Conservation (phyloP, 2,888 invertebrate genomes). For the Biston stratarius region DNA sequence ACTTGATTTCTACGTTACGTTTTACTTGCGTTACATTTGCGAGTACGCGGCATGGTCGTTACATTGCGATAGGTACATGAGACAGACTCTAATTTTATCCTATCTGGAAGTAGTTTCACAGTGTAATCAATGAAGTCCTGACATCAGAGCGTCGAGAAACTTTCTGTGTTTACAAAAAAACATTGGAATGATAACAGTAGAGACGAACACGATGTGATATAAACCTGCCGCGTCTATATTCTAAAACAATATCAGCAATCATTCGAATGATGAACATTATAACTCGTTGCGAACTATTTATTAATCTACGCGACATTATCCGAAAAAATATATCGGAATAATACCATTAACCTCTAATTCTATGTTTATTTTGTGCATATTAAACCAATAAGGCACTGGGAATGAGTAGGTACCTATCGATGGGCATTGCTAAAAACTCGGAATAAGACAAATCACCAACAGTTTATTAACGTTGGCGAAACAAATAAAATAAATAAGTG, state of each 20-base stretch:
- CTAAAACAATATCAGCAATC: not conserved
- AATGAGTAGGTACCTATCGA: not conserved
- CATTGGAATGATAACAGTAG: not conserved
- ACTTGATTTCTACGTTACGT: no score
- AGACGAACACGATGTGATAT: not conserved
- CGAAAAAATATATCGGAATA: not conserved
- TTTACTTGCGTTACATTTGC: no score
- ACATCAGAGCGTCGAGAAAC: no score
- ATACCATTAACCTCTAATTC: not conserved
- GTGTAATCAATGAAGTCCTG: no score
- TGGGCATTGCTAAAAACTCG: not conserved
- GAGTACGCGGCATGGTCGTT: no score
- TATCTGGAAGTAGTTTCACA: no score
- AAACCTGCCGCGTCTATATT: not conserved
- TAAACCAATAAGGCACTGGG: conserved; percentile 7
- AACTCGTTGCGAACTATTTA: not conserved
- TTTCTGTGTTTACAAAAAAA: no score
- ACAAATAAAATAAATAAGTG: not conserved
- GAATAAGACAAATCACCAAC: not conserved
- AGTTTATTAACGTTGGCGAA: not conserved
- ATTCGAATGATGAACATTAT: not conserved
- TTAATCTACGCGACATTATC: not conserved
- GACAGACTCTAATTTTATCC: no score
- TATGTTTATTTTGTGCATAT: not conserved
- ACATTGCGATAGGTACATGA: no score